Evolutionary conservation across 2,888 invertebrate genomes (phyloP).

Genomic region (Luffia ferchaultella): DNA sequence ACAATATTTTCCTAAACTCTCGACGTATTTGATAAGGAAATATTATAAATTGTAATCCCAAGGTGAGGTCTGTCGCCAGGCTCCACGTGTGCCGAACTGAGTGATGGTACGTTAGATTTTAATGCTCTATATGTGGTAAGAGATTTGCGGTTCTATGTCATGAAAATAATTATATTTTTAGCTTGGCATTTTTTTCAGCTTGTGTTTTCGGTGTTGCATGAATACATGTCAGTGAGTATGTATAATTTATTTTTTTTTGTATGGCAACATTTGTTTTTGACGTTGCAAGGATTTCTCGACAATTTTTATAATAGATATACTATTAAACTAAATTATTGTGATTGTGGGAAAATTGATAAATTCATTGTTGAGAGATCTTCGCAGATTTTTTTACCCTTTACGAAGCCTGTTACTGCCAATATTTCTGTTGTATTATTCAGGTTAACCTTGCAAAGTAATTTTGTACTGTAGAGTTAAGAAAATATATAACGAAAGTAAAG

Average conservation of each 20-base stretch:
- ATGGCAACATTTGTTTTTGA: neutral
- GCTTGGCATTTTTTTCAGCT: neutral
- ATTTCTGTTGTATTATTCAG: neutral
- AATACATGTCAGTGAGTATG: neutral
- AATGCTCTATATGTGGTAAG: neutral
- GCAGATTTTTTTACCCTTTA: neutral
- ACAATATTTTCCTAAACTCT: too few relatives aligned
- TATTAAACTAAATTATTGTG: too few relatives aligned
- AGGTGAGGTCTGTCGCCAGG: neutral
- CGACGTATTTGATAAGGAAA: too few relatives aligned
- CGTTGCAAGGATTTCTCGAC: neutral
- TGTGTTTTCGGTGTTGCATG: neutral
- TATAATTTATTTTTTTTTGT: neutral
- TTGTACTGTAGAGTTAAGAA: neutral
- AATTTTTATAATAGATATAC: neutral
- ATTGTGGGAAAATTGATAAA: too few relatives aligned
- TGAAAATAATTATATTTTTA: constrained; percentile 1
- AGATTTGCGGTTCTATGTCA: neutral
- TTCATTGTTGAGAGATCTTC: neutral
- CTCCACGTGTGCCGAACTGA: neutral
- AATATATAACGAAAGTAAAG: neutral
- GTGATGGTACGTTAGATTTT: neutral
- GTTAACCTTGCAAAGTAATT: neutral
- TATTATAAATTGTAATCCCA: neutral
- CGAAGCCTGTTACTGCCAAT: neutral